A percentile compares a stretch with the other conserved stretches of the same genome.
Evolutionary conservation across 2,888 invertebrate genomes (phyloP).

Genomic region (Drosophila sordidapex): DNA sequence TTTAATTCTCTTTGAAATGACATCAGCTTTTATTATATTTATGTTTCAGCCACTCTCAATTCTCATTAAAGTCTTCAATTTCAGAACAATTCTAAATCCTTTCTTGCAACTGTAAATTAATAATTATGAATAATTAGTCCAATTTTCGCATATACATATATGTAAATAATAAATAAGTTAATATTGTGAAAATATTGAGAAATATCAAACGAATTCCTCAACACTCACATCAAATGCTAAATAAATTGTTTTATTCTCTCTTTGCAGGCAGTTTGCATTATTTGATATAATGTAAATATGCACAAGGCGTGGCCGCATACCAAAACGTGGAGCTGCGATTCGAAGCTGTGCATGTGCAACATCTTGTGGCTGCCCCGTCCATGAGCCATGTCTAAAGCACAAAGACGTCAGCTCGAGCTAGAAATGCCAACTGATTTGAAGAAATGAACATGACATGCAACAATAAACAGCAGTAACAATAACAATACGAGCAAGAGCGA

Average conservation of each 20-base stretch:
- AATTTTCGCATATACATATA: too few relatives aligned
- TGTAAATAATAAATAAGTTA: not conserved
- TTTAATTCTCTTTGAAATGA: too few relatives aligned
- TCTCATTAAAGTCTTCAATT: too few relatives aligned
- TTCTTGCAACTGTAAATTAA: too few relatives aligned
- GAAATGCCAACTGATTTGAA: constrained; percentile 52
- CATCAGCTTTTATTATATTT: too few relatives aligned
- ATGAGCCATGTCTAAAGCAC: constrained; percentile 38
- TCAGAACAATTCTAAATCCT: too few relatives aligned
- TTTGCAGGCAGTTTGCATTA: constrained; percentile 65
- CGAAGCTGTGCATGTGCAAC: constrained; percentile 44
- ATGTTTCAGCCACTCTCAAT: too few relatives aligned
- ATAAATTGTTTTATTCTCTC: constrained; percentile 11
- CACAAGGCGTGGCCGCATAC: constrained; percentile 50
- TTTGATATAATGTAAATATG: constrained; percentile 68
- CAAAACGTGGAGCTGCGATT: constrained; percentile 47
- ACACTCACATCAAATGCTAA: not conserved
- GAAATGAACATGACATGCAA: constrained; percentile 54
- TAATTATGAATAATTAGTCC: too few relatives aligned
- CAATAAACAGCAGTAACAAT: constrained; percentile 38
- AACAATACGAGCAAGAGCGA: constrained; percentile 58
- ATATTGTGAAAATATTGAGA: not conserved
- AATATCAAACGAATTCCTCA: not conserved
- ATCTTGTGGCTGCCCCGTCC: constrained; percentile 50
- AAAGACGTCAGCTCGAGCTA: constrained; percentile 21